phyloP scores from a whole-genome alignment of 1,140 invertebrate species.

The Zaprionus ghesquierei region DNA sequence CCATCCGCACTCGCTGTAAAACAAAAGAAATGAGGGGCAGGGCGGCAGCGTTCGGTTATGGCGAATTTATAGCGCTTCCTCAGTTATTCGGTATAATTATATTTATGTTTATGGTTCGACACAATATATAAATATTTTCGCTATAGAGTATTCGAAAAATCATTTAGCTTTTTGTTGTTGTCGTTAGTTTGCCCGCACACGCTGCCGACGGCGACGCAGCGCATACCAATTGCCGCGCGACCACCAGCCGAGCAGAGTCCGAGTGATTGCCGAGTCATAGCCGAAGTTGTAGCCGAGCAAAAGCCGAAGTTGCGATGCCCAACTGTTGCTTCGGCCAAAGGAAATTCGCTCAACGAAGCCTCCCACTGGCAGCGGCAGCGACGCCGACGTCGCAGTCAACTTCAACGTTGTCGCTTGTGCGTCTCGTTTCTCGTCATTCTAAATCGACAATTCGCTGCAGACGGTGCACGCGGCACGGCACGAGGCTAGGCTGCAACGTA shows the following conservation, averaged over 20 bases:
- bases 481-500: constrained; percentile 13
- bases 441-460: constrained; percentile 66
- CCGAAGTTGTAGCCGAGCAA: constrained; percentile 21
- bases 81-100: background rate
- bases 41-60: background rate
- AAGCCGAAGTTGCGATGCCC: constrained; percentile 30
- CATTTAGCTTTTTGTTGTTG: background rate
- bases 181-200: constrained; percentile 23
- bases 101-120: background rate
- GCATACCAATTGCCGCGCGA: constrained; percentile 39
- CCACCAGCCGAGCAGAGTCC: constrained; percentile 28
- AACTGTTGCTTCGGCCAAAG: constrained; percentile 43
- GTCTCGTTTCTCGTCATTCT: constrained; percentile 53
- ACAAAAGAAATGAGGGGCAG: background rate
- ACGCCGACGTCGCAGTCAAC: background rate
- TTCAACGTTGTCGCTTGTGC: background rate
- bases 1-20: background rate
- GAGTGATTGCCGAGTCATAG: background rate
- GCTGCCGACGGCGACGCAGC: constrained; percentile 32
- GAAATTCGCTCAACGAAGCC: constrained; percentile 21
- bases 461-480: constrained; percentile 51
- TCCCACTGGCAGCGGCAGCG: constrained; percentile 20
- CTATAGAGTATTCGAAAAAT: background rate
- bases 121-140: background rate
- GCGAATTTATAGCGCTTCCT: background rate